Conservation (phyloP, 30 jellyfish, hydroid and myxozoan species). For the Rhopilema esculentum region DNA sequence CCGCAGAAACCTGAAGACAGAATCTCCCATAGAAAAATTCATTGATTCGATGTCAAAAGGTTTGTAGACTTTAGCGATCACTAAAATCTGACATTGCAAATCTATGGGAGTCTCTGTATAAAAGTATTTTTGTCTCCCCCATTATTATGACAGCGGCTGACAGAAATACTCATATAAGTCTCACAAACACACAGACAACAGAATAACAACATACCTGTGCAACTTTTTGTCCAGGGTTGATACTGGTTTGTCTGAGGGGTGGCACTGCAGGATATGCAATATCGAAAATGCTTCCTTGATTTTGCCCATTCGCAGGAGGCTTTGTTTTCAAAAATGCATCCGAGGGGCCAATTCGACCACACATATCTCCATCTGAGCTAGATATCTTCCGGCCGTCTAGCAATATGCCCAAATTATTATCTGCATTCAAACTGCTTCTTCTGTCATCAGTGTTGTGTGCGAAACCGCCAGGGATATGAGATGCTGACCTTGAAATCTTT, state of each 20-base stretch:
- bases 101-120: too few species aligned
- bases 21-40: too few species aligned
- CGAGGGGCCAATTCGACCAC: neutral
- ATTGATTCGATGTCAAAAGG: too few species aligned
- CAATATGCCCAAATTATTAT: neutral
- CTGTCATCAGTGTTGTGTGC: conserved; percentile 8
- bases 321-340: neutral
- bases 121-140: too few species aligned
- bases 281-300: conserved; percentile 51
- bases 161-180: too few species aligned
- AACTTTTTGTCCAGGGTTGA: conserved; percentile 79
- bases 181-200: too few species aligned
- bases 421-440: neutral
- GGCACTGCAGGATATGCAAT: conserved; percentile 60
- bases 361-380: conserved; percentile 61
- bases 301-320: conserved; percentile 1
- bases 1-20: too few species aligned
- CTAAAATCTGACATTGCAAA: too few species aligned
- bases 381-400: conserved; percentile 38
- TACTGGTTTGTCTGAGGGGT: conserved; percentile 64
- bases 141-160: too few species aligned
- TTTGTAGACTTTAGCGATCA: too few species aligned
- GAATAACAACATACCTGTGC: conserved; percentile 70
- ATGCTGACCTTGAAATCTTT: conserved; percentile 61
- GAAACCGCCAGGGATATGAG: conserved; percentile 40